phyloP scores from a whole-genome alignment of 30 jellyfish, hydroid and myxozoan species.

The Aurelia sp. region DNA sequence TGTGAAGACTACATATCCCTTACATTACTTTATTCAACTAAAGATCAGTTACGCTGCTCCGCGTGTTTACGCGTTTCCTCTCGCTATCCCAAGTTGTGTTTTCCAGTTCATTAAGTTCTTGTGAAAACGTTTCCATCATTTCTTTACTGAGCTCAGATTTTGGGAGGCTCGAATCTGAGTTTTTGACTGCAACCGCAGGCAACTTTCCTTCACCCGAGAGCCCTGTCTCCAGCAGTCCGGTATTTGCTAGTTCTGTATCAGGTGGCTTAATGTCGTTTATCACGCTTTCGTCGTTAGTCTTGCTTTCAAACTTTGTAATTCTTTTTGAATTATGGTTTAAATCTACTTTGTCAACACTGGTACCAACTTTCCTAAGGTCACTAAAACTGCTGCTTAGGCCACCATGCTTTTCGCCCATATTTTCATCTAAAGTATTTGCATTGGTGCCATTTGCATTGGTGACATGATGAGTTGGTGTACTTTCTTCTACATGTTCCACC shows the following conservation, averaged over 20 bases:
- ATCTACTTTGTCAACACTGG: slow-evolving; percentile 12
- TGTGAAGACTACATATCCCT: too few species aligned
- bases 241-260: not conserved
- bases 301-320: slow-evolving; percentile 38
- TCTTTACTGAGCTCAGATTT: slow-evolving; percentile 49
- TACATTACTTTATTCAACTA: not conserved
- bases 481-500: not conserved
- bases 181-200: too few species aligned
- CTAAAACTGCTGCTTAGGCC: slow-evolving; percentile 58
- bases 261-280: not conserved
- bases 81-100: not conserved
- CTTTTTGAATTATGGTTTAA: slow-evolving; percentile 39
- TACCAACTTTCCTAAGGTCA: slow-evolving; percentile 50
- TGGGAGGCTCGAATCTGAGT: too few species aligned
- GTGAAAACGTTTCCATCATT: slow-evolving; percentile 73
- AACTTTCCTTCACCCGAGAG: too few species aligned
- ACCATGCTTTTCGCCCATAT: slow-evolving; percentile 38
- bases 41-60: slow-evolving; percentile 34
- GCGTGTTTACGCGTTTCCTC: too few species aligned
- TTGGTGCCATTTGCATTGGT: not conserved
- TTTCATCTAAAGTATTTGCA: not conserved
- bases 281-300: not conserved
- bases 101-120: slow-evolving; percentile 58
- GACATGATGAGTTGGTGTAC: not conserved
- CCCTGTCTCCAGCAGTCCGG: too few species aligned